These are phyloP conservation scores for Silurus lanzhouensis DNA, from an alignment of 2,797 vertebrate genomes.

Conservation along the genomic window DNA sequence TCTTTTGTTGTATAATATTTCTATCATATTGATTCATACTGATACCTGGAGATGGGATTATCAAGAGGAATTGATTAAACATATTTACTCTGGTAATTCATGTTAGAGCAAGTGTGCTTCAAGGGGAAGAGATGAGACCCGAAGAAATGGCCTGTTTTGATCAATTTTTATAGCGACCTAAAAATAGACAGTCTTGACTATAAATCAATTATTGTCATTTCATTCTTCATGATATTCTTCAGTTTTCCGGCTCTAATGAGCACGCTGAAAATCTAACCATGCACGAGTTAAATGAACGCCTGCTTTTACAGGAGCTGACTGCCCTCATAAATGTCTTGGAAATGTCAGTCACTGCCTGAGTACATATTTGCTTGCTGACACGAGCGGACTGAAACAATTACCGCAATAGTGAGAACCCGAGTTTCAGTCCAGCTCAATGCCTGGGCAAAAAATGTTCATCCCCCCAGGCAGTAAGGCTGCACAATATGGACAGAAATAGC, in stretches of 20 bases:
- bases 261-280: not conserved
- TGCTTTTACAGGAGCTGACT: not conserved
- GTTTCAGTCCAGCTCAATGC: constrained; percentile 4
- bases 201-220: not conserved
- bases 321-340: constrained; percentile 45
- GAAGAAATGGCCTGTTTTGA: not conserved
- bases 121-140: not conserved
- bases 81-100: not conserved
- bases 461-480: not conserved
- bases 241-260: not conserved
- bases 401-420: constrained; percentile 2
- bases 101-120: not conserved
- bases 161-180: not conserved
- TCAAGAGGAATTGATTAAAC: not conserved
- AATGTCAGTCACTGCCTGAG: constrained; percentile 44
- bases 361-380: constrained; percentile 36
- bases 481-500: constrained; percentile 3
- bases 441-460: not conserved
- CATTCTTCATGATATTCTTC: not conserved
- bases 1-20: not conserved
- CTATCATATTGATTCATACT: not conserved
- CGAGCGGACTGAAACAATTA: constrained; percentile 28
- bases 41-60: not conserved
- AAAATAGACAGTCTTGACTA: not conserved
- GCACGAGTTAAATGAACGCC: not conserved